Base-by-base conservation (phyloP, 2,797 vertebrate genomes). In the Hirundo rustica region DNA sequence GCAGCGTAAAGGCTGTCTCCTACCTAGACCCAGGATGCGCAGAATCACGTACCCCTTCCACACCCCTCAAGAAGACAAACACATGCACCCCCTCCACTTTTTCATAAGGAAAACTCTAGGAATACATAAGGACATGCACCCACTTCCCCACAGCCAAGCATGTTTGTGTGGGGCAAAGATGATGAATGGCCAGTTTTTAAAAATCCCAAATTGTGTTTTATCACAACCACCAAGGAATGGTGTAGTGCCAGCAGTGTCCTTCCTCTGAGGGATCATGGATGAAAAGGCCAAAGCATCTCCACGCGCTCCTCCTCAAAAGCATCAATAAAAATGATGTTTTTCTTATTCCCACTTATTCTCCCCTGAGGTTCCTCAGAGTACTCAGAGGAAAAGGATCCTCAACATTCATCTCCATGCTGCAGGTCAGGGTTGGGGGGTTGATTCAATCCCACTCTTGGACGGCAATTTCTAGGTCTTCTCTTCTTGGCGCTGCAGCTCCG, bases 1-100 rank as follows among this genome's bases (percentile, higher is more conserved):
- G 57, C 32, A 90, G 15, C n/a, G n/a, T 42, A 72, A 84, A 53
- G 20, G 16, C 54, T 78, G 74, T 58, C 47, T 62, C 44, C 50
- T 20, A 34, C 58, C 54, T n/a, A 3, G 42, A 70, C 27, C 20
- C 68, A 85, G 42, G 51, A 62, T 0, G 0, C 14, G 61, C 0
- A 1, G 45, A 65, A 50, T 38, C 54, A 38, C 4, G 1, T 7
- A 42, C 3, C 30, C 32, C 13, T 81, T 73, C 26, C 45, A 71
- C 22, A 9, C 60, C 19, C 20, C 38, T 80, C 27, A 11, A 16
- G 57, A 73, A 55, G 10, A 29, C 12, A 80, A 48, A 62, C 64
- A 66, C n/a, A 27, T 10, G 10, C 21, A 34, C 10, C 6, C 14
- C 5, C 34, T 70, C 51, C 34, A 42, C 51, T 48, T 1, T 2